A percentile compares a stretch with the other conserved stretches of the same genome.
Evolutionary conservation across 1,140 invertebrate genomes (phyloP).

Genomic region (Caenorhabditis tropicalis): DNA sequence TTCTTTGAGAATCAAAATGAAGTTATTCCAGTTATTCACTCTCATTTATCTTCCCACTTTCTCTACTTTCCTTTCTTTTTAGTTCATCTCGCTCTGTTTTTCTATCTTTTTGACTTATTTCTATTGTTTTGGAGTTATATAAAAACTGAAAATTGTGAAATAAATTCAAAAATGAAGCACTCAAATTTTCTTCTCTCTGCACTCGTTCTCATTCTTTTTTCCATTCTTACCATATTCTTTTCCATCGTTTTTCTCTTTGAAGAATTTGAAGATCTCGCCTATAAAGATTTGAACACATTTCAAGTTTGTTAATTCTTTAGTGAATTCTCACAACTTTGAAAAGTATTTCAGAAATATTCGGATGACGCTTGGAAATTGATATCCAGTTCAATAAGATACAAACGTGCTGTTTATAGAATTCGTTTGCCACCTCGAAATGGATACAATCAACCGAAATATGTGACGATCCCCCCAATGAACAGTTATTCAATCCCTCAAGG

Average conservation of each 20-base stretch:
- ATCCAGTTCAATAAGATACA: not conserved
- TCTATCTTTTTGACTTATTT: not conserved
- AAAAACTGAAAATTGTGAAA: not conserved
- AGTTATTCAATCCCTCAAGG: not conserved
- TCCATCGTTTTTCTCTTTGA: not conserved
- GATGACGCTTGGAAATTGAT: constrained; percentile 46
- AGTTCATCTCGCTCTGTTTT: not conserved
- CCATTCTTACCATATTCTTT: not conserved
- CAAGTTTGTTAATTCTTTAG: not conserved
- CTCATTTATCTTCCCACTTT: not conserved
- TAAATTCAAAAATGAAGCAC: not conserved
- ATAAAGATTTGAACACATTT: not conserved
- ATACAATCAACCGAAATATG: not conserved
- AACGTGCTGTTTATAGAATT: constrained; percentile 11
- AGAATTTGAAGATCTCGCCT: not conserved
- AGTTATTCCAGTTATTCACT: not conserved
- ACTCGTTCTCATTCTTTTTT: not conserved
- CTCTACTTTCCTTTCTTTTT: not conserved
- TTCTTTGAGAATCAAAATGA: too few species aligned
- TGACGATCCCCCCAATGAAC: not conserved
- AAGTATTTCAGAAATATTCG: constrained; percentile 1
- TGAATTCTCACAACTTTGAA: not conserved
- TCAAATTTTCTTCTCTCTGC: not conserved
- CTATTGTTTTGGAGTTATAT: not conserved
- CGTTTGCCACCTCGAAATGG: not conserved